Conservation (phyloP, 2,797 vertebrate genomes). For the Hirundo rustica region DNA sequence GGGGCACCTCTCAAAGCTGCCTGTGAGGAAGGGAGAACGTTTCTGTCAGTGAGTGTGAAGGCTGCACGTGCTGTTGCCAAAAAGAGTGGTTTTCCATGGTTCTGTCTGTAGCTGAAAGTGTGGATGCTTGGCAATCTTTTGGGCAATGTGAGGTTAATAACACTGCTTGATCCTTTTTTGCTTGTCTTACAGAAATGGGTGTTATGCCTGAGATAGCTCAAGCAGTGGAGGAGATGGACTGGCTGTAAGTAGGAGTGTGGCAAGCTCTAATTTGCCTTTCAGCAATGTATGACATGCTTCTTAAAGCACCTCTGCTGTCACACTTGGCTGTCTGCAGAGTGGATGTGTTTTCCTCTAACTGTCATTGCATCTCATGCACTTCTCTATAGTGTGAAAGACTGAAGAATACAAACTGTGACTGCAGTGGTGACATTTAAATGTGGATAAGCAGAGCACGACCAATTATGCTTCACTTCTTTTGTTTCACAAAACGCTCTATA, state of each 20-base stretch:
- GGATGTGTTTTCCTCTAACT: not conserved
- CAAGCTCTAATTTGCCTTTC: not conserved
- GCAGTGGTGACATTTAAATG: not conserved
- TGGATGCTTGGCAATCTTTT: not conserved
- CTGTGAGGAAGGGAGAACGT: not conserved
- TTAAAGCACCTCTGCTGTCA: not conserved
- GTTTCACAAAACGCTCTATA: not conserved
- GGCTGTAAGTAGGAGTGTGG: conserved; percentile 88
- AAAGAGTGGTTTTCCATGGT: not conserved
- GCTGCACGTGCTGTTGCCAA: not conserved
- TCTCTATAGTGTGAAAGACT: not conserved
- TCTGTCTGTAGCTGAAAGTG: not conserved
- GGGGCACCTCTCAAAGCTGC: not conserved
- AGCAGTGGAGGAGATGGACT: conserved; percentile 97
- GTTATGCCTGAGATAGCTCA: conserved; percentile 98
- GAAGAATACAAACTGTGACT: not conserved
- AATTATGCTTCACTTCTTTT: not conserved
- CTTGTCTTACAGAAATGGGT: conserved; percentile 85
- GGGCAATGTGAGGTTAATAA: not conserved
- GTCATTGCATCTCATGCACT: accelerated
- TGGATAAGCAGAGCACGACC: not conserved
- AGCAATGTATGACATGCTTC: accelerated
- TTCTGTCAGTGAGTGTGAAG: not conserved
- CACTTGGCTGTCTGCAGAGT: not conserved
- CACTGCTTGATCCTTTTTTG: not conserved